These are phyloP conservation scores for Crepidodera aurea DNA, from an alignment of 2,888 invertebrate species.

Conservation along the genomic window DNA sequence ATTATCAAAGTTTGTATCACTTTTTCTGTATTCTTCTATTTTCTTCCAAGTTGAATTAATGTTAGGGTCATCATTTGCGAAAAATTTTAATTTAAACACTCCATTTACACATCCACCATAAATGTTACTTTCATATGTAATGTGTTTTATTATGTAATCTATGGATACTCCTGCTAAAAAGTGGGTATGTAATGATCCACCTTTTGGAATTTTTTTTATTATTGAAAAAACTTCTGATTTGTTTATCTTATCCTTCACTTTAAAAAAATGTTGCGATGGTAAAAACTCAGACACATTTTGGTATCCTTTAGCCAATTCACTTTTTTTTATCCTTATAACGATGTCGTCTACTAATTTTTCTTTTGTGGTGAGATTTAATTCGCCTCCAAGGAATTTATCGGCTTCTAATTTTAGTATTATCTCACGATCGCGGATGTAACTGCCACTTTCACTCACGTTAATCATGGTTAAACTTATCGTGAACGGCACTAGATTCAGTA, in stretches of 20 bases:
- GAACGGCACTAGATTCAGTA: background rate
- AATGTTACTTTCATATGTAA: conserved; percentile 70
- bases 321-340: conserved; percentile 49
- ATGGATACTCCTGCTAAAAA: conserved; percentile 70
- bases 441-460: conserved; percentile 50
- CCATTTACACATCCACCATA: conserved; percentile 61
- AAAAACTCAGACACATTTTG: conserved; percentile 62
- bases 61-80: conserved; percentile 46
- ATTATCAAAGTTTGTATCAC: conserved; percentile 44
- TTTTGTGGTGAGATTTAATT: conserved; percentile 43
- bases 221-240: conserved; percentile 72
- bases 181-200: conserved; percentile 75
- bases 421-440: conserved; percentile 26
- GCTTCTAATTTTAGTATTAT: conserved; percentile 29
- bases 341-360: conserved; percentile 51
- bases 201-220: conserved; percentile 77
- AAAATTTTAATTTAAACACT: conserved; percentile 57
- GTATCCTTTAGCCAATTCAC: conserved; percentile 52
- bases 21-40: conserved; percentile 61
- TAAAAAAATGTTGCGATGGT: conserved; percentile 73
- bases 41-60: conserved; percentile 61
- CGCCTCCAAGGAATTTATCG: conserved; percentile 40
- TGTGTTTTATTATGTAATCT: conserved; percentile 67
- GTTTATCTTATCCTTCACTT: conserved; percentile 67
- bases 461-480: background rate